Evolutionary conservation across 2,888 invertebrate genomes (phyloP), one percentile per base, ranked within the genome.

Genomic region (Lasiommata megera): DNA sequence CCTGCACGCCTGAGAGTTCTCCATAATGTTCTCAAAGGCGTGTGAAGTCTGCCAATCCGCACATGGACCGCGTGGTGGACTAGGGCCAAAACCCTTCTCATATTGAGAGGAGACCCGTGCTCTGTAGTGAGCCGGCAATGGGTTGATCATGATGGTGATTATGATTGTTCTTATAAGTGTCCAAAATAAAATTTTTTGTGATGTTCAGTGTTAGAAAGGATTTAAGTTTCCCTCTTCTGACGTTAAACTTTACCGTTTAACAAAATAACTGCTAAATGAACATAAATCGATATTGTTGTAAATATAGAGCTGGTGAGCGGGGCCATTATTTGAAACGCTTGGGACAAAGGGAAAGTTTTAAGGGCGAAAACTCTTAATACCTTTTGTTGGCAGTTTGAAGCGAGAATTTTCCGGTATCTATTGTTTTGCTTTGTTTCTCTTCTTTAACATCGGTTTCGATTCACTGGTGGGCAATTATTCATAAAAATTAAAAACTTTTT

Each of bases 261-360:
- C 43, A 43, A 43, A 43, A 23, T 23, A 46, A 16, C 16, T 31
- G 16, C 16, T 46, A 46, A 46, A 46, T 46, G 46, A 46, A 46
- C 46, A 46, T 46, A 31, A 46, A 46, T 46, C 46, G 46, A 46
- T 46, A 46, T 46, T 46, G 31, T 46, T 46, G 31, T 46, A 46
- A 46, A 46, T 46, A 46, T 46, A 29, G 46, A 46, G 16, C 31
- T 46, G 46, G 29, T 31, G 14, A 46, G 31, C 46, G 46, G 6
- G 31, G 16, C 31, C 16, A 31, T 46, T 46, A 46, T 46, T 46
- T 16, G 46, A 31, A 46, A n/a, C 46, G 46, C 31, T 16, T 6
- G 46, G 46, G 46, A 46, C 46, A 46, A 46, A 46, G 46, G 16
- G 46, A 17, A 46, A 46, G 46, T 46, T 46, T 46, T 46, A 46